These are phyloP conservation scores for Istiophorus platypterus DNA, from an alignment of 2,113 vertebrate genomes.

Conservation along the genomic window DNA sequence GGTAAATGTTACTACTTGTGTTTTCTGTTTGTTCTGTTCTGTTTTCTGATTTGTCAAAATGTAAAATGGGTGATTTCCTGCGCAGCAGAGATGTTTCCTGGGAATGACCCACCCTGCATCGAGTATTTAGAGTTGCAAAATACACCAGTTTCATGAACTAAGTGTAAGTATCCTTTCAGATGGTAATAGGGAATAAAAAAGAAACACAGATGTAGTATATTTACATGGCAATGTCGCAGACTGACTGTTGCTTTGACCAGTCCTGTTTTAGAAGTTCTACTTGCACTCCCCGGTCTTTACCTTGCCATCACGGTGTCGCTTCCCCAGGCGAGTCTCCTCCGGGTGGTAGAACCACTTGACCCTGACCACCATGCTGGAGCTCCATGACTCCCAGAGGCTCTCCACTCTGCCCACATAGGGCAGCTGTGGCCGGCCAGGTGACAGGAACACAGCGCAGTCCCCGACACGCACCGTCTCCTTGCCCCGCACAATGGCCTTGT, in stretches of 20 bases:
- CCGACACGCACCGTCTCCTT: slow-evolving; percentile 94
- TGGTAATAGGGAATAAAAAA: slow-evolving; percentile 35
- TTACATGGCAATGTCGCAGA: slow-evolving; percentile 44
- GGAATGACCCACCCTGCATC: neutral
- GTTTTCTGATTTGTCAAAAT: slow-evolving; percentile 25
- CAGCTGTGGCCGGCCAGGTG: slow-evolving; percentile 94
- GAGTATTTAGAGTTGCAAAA: slow-evolving; percentile 35
- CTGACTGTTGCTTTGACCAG: slow-evolving; percentile 50
- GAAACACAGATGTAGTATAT: slow-evolving; percentile 27
- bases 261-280: slow-evolving; percentile 13
- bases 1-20: slow-evolving; percentile 3
- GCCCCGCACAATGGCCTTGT: slow-evolving; percentile 97
- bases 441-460: slow-evolving; percentile 97
- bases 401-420: slow-evolving; percentile 98
- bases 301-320: slow-evolving; percentile 95
- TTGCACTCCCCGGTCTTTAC: slow-evolving; percentile 76
- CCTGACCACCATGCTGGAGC: slow-evolving; percentile 98
- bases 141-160: slow-evolving; percentile 19
- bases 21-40: slow-evolving; percentile 43
- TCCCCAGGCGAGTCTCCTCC: slow-evolving; percentile 97
- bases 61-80: slow-evolving; percentile 28
- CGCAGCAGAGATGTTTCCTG: neutral
- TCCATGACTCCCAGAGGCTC: slow-evolving; percentile 99
- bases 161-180: slow-evolving; percentile 18
- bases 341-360: slow-evolving; percentile 99